Evolutionary conservation across 2,888 invertebrate species (phyloP), one percentile per base, ranked within the genome.

Genomic region (Mythimna ferrago): DNA sequence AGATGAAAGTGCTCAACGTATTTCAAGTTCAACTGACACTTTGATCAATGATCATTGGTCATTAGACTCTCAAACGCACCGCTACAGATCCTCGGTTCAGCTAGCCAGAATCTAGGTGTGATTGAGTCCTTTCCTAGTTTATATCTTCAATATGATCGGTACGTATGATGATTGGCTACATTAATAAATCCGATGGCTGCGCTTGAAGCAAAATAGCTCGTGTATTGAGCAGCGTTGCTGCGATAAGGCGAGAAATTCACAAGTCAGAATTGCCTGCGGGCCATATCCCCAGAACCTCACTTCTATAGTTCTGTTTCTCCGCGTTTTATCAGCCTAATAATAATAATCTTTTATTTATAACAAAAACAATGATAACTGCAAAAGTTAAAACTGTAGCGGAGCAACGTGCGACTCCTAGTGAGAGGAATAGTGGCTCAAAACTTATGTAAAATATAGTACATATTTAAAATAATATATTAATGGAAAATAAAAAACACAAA

Each of bases 61-160:
- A 63, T 76, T 35, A 56, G 32, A 26, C 10, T 41, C 61, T 63
- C 73, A 72, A 66, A 73, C 21, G 60, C 38, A 54, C 71, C 71
- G 73, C 73, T 71, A 32, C 66, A 57, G 57, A 57, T 70, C 65
- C 71, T 64, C 53, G 21, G 51, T 57, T 62, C 68, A 78, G 81
- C 81, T 82, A 81, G 72, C 62, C 65, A 51, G 67, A 58, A 75
- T 81, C 60, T 7, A 67, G 57, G 14, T 48, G 53, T 61, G 54
- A 78, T 70, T 74, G 66, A 73, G 58, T 48, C 66, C 57, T 77
- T 78, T 77, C 66, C 71, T 77, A 63, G 64, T 62, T 48, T 60
- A 56, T 83, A 83, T 79, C 70, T 68, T 44, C 63, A 58, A 82
- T 82, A 57, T 57, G 19, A 78, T 69, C 78, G 51, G 65, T 56